Base-by-base conservation (phyloP, 2,888 invertebrate species). In the Orthonevra nobilis region DNA sequence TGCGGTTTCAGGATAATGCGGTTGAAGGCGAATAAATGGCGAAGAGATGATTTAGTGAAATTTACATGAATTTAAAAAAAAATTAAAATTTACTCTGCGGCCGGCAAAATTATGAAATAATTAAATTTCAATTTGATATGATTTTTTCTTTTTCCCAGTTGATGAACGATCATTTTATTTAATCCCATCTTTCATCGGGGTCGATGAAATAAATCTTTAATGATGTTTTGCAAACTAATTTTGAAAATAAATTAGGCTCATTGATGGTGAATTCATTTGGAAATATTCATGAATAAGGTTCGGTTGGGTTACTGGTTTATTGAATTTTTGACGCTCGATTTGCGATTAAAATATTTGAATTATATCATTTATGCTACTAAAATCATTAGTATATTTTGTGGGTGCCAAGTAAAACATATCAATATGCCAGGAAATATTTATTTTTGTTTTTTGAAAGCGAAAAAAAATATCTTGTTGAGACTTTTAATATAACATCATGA, bases 121-220 rank as follows among this genome's bases (percentile, higher is more conserved):
- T 60, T 69, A 50, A 60, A 52, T 69, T 69, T 69, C 69, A 69
- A 69, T 69, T 69, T 52, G 69, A 50, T 44, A 9, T 12, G 69
- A 23, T 54, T 46, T 60, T 50, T 69, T 42, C 60, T 60, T 69
- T 34, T 50, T 23, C 3, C 23, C 23, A 23, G 5, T 23, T 23
- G 3, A 5, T 23, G 23, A 4, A 23, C 23, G 23, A 23, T 3
- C 5, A 23, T 23, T 3, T 23, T 4, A 3, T 23, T 3, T 23
- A 23, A 4, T n/a, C n/a, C n/a, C n/a, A n/a, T n/a, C n/a, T 58
- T 34, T 15, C 20, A 32, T 19, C 14, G 44, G 44, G 4, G 36
- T 6, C 32, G 30, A 14, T 26, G 60, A 42, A 34, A 60, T 46
- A 54, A 56, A 38, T 60, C 42, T 48, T 50, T 50, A 32, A 48